These are phyloP conservation scores for Drosophila bunnanda DNA, from an alignment of 2,888 invertebrate genomes.

Conservation along the genomic window DNA sequence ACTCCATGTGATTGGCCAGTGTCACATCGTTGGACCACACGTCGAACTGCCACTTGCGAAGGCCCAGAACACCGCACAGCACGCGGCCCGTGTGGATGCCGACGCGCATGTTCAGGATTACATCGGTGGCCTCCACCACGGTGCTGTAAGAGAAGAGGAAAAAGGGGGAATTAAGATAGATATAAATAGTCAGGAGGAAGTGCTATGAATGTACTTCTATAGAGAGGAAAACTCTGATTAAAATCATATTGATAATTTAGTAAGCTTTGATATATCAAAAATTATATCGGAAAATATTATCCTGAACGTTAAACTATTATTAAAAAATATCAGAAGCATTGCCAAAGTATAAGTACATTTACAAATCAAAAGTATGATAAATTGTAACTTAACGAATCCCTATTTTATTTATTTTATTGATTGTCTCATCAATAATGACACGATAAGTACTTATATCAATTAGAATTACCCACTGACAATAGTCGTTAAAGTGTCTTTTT, in stretches of 20 bases:
- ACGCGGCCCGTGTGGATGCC: constrained; percentile 96
- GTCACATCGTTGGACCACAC: constrained; percentile 98
- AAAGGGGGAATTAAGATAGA: not conserved
- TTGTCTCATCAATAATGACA: not conserved
- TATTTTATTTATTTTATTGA: not conserved
- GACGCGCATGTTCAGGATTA: constrained; percentile 96
- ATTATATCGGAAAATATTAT: no score
- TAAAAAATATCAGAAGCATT: no score
- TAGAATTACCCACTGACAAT: not conserved
- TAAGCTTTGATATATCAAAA: no score
- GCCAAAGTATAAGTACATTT: no score
- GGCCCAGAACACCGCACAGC: constrained; percentile 94
- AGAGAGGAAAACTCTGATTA: no score
- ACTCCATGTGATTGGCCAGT: constrained; percentile 95
- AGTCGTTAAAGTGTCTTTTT: not conserved
- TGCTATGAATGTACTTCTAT: no score
- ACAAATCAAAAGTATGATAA: no score
- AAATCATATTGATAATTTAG: no score
- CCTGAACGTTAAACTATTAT: no score
- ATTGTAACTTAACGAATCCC: no score
- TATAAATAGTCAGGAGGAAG: no score
- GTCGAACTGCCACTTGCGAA: constrained; percentile 97
- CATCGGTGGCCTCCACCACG: constrained; percentile 95
- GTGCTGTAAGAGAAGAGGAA: constrained; percentile 82
- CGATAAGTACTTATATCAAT: constrained; percentile 5